These are phyloP conservation scores for Drosophila subpulchrella DNA, from an alignment of 1,140 invertebrate species.

Conservation along the genomic window DNA sequence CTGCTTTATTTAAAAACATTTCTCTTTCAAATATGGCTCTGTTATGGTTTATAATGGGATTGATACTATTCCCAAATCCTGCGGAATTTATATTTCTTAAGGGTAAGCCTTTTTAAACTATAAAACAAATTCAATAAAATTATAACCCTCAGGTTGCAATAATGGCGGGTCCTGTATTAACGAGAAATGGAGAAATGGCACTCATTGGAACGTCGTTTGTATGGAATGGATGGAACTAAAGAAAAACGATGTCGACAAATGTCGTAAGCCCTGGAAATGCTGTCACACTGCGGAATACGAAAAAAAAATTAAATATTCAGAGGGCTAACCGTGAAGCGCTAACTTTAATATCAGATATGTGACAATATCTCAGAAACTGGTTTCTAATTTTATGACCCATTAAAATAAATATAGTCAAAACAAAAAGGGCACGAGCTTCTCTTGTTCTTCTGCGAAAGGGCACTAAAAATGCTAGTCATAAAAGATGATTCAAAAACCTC, in stretches of 20 bases:
- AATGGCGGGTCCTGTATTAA: background rate
- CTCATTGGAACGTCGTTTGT: background rate
- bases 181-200: conserved; percentile 1
- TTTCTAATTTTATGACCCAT: conserved; percentile 30
- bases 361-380: conserved; percentile 31
- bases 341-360: conserved; percentile 5
- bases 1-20: background rate
- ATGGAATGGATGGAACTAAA: conserved; percentile 3
- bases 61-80: background rate
- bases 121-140: too few relatives aligned
- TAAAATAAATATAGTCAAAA: conserved; percentile 29
- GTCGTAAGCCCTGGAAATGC: background rate
- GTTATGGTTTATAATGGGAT: background rate
- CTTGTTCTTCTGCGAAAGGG: conserved; percentile 16
- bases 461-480: background rate
- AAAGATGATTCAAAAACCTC: background rate
- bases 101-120: background rate
- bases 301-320: conserved; percentile 8
- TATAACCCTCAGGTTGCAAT: background rate
- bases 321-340: conserved; percentile 14
- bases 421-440: conserved; percentile 32
- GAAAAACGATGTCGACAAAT: background rate
- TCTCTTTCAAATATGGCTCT: background rate
- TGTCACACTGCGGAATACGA: conserved; percentile 2
- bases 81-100: background rate